Conservation (phyloP, 2,797 vertebrate species). For the Artibeus jamaicensis region DNA sequence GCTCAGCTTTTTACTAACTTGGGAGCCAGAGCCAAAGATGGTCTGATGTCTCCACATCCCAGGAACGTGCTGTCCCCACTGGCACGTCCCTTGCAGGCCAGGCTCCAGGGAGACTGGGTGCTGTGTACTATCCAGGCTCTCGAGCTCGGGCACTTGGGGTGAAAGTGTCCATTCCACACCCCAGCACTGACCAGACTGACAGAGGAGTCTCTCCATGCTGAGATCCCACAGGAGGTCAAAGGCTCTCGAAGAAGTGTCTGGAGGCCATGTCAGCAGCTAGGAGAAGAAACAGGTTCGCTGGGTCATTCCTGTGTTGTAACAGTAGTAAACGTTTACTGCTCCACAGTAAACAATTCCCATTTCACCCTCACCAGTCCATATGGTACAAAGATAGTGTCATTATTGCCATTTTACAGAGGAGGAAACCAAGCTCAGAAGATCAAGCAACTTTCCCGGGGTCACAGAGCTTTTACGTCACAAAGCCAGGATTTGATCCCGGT, state of each 20-base stretch:
- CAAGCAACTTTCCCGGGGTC: background rate
- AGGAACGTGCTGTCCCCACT: background rate
- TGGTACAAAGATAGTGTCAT: background rate
- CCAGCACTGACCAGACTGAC: constrained; percentile 51
- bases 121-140: background rate
- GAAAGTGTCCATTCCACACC: background rate
- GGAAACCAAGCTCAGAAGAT: background rate
- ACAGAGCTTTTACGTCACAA: background rate
- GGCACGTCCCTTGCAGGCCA: background rate
- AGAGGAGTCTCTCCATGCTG: constrained; percentile 42
- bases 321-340: background rate
- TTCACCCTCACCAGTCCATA: background rate
- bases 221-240: constrained; percentile 75
- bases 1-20: background rate
- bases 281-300: background rate
- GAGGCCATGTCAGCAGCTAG: constrained; percentile 72
- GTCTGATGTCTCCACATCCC: background rate
- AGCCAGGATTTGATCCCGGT: background rate
- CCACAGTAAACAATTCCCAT: background rate
- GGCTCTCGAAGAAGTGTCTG: constrained; percentile 51
- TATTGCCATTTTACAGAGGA: background rate
- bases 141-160: no score
- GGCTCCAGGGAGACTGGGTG: background rate
- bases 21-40: constrained; percentile 13
- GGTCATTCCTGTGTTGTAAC: background rate